Conservation (phyloP, 2,113 vertebrate species). For the Apeltes quadracus region DNA sequence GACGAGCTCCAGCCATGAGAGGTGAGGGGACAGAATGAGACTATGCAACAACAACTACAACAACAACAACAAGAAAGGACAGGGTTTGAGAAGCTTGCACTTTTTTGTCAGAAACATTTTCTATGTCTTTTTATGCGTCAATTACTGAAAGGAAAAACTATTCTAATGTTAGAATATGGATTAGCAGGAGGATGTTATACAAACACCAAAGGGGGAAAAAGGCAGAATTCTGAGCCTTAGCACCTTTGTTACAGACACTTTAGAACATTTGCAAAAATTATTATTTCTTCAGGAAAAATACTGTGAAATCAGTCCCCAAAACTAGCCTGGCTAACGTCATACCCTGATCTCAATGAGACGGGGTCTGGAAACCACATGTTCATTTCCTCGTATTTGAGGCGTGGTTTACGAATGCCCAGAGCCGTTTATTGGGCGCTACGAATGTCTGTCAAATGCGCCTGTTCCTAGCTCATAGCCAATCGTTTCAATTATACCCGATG, state of each 20-base stretch:
- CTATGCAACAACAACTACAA: neutral
- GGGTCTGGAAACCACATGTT: too few relatives aligned
- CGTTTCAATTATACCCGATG: too few relatives aligned
- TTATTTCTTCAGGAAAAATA: constrained; percentile 33
- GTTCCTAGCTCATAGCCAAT: too few relatives aligned
- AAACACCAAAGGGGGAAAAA: constrained; percentile 1
- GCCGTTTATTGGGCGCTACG: too few relatives aligned
- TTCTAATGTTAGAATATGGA: neutral
- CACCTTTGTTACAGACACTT: constrained; percentile 22
- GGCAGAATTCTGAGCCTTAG: constrained; percentile 19
- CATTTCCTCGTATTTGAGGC: too few relatives aligned
- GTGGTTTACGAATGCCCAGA: too few relatives aligned
- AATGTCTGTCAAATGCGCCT: too few relatives aligned
- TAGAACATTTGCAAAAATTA: constrained; percentile 8
- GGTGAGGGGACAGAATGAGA: constrained; percentile 1
- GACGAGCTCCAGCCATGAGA: constrained; percentile 19
- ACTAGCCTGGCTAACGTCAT: too few relatives aligned
- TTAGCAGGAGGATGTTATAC: neutral
- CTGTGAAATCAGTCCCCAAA: constrained; percentile 43
- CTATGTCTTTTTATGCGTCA: neutral
- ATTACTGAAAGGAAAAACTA: neutral
- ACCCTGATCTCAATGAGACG: too few relatives aligned
- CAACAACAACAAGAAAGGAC: neutral
- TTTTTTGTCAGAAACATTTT: neutral
- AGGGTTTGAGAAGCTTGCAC: neutral